phyloP scores from a whole-genome alignment of 2,113 vertebrate genomes.

The Chaetops frenatus region DNA sequence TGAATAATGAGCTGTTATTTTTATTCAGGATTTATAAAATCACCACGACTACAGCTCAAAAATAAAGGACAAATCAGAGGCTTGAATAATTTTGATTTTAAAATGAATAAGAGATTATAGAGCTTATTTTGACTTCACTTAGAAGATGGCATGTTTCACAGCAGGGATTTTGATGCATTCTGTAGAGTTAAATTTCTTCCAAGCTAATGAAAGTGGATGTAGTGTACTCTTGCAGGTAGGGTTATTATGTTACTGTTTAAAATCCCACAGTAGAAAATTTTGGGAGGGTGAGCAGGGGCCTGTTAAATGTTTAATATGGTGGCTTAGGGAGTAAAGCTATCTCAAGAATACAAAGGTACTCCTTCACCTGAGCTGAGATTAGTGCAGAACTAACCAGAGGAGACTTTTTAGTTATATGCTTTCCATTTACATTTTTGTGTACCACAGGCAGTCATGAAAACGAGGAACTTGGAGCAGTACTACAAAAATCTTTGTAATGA shows the following conservation, averaged over 20 bases:
- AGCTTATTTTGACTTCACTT: background rate
- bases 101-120: background rate
- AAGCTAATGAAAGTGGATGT: background rate
- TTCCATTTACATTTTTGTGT: background rate
- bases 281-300: background rate
- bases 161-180: background rate
- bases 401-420: background rate
- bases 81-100: background rate
- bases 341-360: background rate
- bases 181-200: background rate
- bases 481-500: background rate
- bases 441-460: background rate
- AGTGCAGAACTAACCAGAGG: background rate
- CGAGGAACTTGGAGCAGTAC: background rate
- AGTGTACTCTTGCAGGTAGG: background rate
- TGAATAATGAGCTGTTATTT: background rate
- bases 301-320: background rate
- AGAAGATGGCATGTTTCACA: background rate
- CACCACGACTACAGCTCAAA: background rate
- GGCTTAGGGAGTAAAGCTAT: background rate
- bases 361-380: background rate
- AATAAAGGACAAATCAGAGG: background rate
- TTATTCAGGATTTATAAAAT: background rate
- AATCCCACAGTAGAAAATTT: background rate
- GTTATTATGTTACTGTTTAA: background rate